Conservation (phyloP, 2,797 vertebrate species). For the Calcarius lapponicus region DNA sequence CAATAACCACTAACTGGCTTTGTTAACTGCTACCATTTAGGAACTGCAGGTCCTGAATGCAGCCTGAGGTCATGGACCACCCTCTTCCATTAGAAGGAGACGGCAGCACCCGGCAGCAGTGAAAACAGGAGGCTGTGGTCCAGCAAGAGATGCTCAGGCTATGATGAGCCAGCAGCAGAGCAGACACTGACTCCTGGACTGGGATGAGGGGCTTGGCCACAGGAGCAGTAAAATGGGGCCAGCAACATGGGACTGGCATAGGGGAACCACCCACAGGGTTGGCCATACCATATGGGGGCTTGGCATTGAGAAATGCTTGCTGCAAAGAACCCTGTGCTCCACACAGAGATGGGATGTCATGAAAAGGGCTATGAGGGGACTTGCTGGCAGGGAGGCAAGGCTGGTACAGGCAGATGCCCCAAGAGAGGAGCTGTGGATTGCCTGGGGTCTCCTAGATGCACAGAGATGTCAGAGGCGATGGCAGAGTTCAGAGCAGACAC, state of each 20-base stretch:
- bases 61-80: not conserved
- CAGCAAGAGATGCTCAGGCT: not conserved
- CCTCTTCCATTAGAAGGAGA: not conserved
- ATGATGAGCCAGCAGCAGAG: not conserved
- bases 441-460: not conserved
- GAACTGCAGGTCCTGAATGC: not conserved
- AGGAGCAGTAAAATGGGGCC: not conserved
- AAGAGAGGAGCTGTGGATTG: not conserved
- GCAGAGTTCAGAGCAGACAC: not conserved
- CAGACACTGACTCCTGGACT: not conserved
- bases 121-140: not conserved
- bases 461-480: not conserved
- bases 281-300: fast-evolving
- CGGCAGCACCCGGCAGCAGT: fast-evolving
- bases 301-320: not conserved
- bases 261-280: not conserved
- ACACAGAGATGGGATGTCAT: not conserved
- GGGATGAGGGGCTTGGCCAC: not conserved
- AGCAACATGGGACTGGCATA: fast-evolving
- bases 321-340: not conserved
- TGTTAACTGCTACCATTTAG: not conserved
- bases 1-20: not conserved
- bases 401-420: not conserved
- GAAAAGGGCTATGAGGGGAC: not conserved
- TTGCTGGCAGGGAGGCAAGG: not conserved